Evolutionary conservation across 2,888 invertebrate genomes (phyloP).

Genomic region (Cephus pygmeus): DNA sequence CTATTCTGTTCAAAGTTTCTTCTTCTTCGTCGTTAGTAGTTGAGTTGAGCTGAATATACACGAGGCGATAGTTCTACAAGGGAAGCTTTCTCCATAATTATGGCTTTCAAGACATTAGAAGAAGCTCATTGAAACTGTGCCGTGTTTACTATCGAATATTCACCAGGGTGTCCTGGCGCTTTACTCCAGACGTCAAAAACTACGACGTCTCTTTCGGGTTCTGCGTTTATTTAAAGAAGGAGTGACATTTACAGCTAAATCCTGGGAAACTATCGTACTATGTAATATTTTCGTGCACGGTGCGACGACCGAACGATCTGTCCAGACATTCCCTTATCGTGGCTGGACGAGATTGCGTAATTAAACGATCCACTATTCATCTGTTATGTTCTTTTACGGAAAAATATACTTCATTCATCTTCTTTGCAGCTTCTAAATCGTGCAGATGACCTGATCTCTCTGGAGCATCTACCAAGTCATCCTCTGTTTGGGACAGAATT

Average conservation of each 20-base stretch:
- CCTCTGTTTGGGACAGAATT: constrained; percentile 10
- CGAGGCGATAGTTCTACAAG: background rate
- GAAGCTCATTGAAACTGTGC: background rate
- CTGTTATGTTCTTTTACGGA: background rate
- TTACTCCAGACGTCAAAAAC: constrained; percentile 40
- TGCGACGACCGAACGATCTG: background rate
- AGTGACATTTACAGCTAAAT: constrained; percentile 16
- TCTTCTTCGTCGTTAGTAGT: background rate
- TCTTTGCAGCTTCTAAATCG: constrained; percentile 23
- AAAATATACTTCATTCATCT: background rate
- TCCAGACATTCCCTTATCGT: background rate
- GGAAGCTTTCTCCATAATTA: background rate
- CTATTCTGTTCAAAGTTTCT: background rate
- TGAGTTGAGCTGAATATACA: background rate
- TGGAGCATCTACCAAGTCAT: constrained; percentile 14
- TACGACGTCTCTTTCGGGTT: constrained; percentile 22
- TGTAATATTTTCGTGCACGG: background rate
- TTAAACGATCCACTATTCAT: background rate
- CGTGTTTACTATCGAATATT: background rate
- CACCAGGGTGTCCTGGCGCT: background rate
- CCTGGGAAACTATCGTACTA: background rate
- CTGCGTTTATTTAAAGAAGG: constrained; percentile 4
- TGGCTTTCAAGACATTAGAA: background rate
- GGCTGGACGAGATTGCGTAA: constrained; percentile 1
- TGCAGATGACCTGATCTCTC: constrained; percentile 20